phyloP scores from a whole-genome alignment of 2,888 invertebrate genomes.

The Drosophila cognata region DNA sequence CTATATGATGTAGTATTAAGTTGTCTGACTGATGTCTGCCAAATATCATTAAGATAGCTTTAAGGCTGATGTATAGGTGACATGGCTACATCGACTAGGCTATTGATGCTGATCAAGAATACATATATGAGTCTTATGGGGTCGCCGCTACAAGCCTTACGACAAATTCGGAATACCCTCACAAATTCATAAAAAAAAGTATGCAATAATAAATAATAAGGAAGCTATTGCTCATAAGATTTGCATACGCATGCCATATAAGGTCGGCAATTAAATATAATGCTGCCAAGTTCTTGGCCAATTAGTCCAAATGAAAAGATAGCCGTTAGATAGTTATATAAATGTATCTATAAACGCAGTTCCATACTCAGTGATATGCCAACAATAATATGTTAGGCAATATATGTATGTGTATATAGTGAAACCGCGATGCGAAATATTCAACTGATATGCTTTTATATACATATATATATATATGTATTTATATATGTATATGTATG shows the following conservation, averaged over 20 bases:
- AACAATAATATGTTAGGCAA: not conserved
- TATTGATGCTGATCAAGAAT: not conserved
- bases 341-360: not conserved
- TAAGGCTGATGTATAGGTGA: not conserved
- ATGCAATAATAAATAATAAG: not conserved
- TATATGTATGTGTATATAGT: not conserved
- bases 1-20: not conserved
- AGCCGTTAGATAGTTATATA: conserved; percentile 21
- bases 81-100: not conserved
- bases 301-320: conserved; percentile 43
- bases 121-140: not conserved
- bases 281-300: conserved; percentile 13
- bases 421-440: not conserved
- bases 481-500: conserved; percentile 12
- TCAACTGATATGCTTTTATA: not conserved
- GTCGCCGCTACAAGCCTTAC: no score
- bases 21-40: not conserved
- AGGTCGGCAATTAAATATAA: not conserved
- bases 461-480: not conserved
- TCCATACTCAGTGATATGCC: conserved; percentile 9
- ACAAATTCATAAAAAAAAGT: not conserved
- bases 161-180: not conserved
- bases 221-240: not conserved
- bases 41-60: not conserved
- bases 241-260: not conserved